A percentile compares a stretch with the other conserved stretches of the same genome.
Evolutionary conservation across 30 jellyfish, hydroid and myxozoan species (phyloP).

Genomic region (Pseudorhiza aurosa): DNA sequence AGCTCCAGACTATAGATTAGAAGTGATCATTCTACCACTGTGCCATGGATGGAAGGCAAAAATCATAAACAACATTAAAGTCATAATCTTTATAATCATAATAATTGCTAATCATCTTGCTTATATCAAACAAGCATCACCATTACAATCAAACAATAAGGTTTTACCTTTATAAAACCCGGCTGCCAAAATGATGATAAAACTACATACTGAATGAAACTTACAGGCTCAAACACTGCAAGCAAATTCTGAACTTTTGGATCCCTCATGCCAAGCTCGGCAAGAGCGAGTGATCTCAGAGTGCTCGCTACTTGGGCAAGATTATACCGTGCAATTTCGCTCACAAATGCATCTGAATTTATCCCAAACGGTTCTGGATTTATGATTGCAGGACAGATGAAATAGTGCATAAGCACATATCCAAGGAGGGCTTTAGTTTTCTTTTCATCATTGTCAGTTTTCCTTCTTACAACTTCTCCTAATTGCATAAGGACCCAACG

Average conservation of each 20-base stretch:
- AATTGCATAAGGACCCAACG: slow-evolving; percentile 82
- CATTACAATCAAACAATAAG: neutral
- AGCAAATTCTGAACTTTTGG: slow-evolving; percentile 58
- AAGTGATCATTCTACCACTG: no score
- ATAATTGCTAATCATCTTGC: neutral
- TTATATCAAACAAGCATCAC: neutral
- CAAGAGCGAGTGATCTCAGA: slow-evolving; percentile 85
- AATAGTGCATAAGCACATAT: slow-evolving; percentile 77
- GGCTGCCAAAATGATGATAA: no score
- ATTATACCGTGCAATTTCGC: slow-evolving; percentile 91
- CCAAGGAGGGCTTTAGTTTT: slow-evolving; percentile 87
- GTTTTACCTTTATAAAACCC: no score
- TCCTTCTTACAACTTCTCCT: slow-evolving; percentile 23
- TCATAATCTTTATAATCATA: neutral
- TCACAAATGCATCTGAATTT: slow-evolving; percentile 91
- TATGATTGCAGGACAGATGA: slow-evolving; percentile 92
- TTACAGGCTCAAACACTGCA: slow-evolving; percentile 85
- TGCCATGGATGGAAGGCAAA: no score
- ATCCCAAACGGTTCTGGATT: slow-evolving; percentile 98
- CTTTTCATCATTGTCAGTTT: slow-evolving; percentile 53
- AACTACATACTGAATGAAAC: no score
- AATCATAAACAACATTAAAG: neutral
- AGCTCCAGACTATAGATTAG: no score
- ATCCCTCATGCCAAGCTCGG: slow-evolving; percentile 92
- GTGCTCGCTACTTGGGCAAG: slow-evolving; percentile 88